Evolutionary conservation across 2,797 vertebrate genomes (phyloP).

Genomic region (Crenichthys baileyi): DNA sequence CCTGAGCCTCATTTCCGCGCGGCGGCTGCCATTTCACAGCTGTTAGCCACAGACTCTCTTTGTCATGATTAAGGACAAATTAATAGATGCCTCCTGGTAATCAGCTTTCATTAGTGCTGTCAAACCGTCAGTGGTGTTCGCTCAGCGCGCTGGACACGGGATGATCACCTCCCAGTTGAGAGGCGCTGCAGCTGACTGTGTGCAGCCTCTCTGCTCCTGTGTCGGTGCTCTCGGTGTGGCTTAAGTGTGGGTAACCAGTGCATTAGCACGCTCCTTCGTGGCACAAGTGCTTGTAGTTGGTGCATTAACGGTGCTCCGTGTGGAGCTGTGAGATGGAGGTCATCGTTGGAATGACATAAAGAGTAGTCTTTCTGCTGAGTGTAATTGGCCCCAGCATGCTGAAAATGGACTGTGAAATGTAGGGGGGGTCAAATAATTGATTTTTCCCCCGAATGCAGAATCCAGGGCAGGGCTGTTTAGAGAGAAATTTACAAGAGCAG

Average conservation of each 20-base stretch:
- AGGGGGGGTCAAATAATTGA: constrained; percentile 84
- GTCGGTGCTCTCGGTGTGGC: constrained; percentile 71
- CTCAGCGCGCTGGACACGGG: constrained; percentile 69
- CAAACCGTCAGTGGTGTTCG: constrained; percentile 73
- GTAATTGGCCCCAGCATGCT: constrained; percentile 85
- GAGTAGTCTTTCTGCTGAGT: constrained; percentile 80
- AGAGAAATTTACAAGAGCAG: constrained; percentile 81
- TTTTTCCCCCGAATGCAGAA: constrained; percentile 80
- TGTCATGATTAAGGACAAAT: constrained; percentile 83
- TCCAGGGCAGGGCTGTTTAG: constrained; percentile 82
- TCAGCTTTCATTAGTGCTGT: constrained; percentile 85
- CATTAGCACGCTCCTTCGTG: constrained; percentile 78
- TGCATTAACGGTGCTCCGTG: constrained; percentile 76
- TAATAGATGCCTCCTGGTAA: constrained; percentile 85
- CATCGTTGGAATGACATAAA: constrained; percentile 80
- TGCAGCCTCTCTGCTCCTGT: constrained; percentile 58
- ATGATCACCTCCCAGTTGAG: constrained; percentile 71
- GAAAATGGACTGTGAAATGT: constrained; percentile 86
- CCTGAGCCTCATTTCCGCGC: constrained; percentile 84
- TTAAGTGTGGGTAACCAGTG: constrained; percentile 78
- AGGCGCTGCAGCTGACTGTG: constrained; percentile 56
- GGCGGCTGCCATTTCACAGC: constrained; percentile 86
- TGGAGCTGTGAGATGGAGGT: constrained; percentile 77
- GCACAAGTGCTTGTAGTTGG: constrained; percentile 77
- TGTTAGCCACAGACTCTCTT: constrained; percentile 84